Percentiles rank a stretch among this genome's conserved stretches.
These are phyloP conservation scores for Papilio helenus DNA, from an alignment of 1,140 invertebrate species.

Conservation along the genomic window DNA sequence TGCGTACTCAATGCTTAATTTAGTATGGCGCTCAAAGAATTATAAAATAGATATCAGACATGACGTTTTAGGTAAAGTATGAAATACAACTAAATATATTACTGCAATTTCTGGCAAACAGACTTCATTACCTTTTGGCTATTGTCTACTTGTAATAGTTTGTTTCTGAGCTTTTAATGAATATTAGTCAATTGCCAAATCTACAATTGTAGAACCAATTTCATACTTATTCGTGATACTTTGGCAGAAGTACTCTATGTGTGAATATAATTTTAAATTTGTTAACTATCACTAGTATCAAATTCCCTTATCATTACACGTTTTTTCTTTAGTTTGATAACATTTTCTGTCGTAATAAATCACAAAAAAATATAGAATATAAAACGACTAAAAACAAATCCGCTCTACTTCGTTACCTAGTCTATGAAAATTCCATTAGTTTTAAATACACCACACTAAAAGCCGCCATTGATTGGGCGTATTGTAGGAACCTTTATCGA, in stretches of 20 bases:
- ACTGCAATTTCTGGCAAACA: not conserved
- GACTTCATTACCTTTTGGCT: not conserved
- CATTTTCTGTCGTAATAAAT: not conserved
- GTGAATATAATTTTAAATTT: too few relatives aligned
- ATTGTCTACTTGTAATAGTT: not conserved
- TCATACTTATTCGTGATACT: too few relatives aligned
- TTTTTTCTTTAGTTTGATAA: not conserved
- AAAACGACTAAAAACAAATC: not conserved
- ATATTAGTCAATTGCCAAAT: not conserved
- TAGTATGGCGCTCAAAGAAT: conserved; percentile 46
- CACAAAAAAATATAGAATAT: too few relatives aligned
- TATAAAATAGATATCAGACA: not conserved
- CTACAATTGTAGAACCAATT: not conserved
- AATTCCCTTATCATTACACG: not conserved
- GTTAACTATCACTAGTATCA: not conserved
- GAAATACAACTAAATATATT: not conserved
- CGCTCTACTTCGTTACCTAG: conserved; percentile 40
- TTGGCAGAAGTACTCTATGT: too few relatives aligned
- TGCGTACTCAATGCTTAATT: conserved; percentile 60
- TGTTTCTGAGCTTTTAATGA: not conserved
- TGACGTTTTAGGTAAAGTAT: not conserved
- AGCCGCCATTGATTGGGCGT: conserved; percentile 73
- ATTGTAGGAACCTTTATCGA: conserved; percentile 62
- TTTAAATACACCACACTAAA: conserved; percentile 75
- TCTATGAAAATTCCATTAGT: conserved; percentile 68